These are phyloP conservation scores for Mixornis gularis DNA, from an alignment of 2,113 vertebrate species.

Conservation along the genomic window DNA sequence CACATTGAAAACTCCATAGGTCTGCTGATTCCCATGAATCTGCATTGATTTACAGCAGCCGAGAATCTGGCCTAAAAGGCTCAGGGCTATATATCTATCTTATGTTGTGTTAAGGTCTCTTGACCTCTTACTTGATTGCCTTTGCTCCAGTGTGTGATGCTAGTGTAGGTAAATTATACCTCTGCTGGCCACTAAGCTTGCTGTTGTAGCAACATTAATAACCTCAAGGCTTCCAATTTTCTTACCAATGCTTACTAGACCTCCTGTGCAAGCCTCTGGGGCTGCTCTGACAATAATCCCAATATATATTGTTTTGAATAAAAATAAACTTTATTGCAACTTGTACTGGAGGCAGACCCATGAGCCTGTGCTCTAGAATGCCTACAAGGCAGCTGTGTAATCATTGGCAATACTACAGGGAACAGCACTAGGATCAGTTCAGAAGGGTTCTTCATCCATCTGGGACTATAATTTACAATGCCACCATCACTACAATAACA, in stretches of 20 bases:
- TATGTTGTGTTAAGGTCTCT: slow-evolving; percentile 46
- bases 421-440: slow-evolving; percentile 45
- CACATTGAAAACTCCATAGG: slow-evolving; percentile 4
- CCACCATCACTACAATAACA: slow-evolving; percentile 63
- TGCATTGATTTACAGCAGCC: slow-evolving; percentile 40
- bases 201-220: slow-evolving; percentile 60
- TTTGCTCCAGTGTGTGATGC: slow-evolving; percentile 45
- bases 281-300: slow-evolving; percentile 63
- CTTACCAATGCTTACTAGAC: slow-evolving; percentile 62
- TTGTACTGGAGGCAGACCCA: slow-evolving; percentile 50
- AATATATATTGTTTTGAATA: slow-evolving; percentile 71
- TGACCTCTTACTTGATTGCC: slow-evolving; percentile 61
- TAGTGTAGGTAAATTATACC: slow-evolving; percentile 62
- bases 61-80: slow-evolving; percentile 41
- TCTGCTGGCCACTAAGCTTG: slow-evolving; percentile 52
- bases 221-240: slow-evolving; percentile 67
- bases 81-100: slow-evolving; percentile 37
- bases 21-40: slow-evolving; percentile 28
- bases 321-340: slow-evolving; percentile 72
- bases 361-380: slow-evolving; percentile 44
- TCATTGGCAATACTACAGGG: slow-evolving; percentile 62
- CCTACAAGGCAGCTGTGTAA: slow-evolving; percentile 71
- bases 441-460: slow-evolving; percentile 53
- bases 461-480: slow-evolving; percentile 67
- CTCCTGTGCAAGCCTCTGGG: slow-evolving; percentile 58